Conservation (phyloP, 2,797 vertebrate species). For the Sus cebifrons region DNA sequence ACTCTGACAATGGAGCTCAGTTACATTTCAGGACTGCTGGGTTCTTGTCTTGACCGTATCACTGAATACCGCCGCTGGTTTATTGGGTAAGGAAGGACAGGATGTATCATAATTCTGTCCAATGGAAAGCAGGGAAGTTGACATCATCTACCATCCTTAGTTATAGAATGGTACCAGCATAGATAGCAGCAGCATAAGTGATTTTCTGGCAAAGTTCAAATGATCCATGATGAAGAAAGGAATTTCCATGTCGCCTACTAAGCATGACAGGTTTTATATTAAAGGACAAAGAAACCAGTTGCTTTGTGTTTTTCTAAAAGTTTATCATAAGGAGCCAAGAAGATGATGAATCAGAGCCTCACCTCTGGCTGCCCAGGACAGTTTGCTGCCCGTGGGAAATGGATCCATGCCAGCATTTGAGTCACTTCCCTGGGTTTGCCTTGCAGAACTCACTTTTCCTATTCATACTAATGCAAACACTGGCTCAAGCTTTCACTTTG, state of each 20-base stretch:
- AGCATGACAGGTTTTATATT: not conserved
- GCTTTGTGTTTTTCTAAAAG: not conserved
- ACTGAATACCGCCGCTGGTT: not conserved
- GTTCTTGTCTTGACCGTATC: not conserved
- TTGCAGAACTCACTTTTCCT: not conserved
- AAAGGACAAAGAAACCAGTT: not conserved
- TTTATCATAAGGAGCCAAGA: not conserved
- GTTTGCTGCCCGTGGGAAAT: not conserved
- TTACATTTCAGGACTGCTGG: not conserved
- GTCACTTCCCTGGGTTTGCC: not conserved
- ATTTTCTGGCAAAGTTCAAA: not conserved
- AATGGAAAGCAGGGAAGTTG: not conserved
- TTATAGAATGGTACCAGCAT: not conserved
- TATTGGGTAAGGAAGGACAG: not conserved
- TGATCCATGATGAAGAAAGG: not conserved
- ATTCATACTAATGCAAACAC: not conserved
- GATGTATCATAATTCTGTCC: not conserved
- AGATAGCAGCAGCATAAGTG: not conserved
- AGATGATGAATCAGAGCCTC: not conserved
- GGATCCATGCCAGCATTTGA: not conserved
- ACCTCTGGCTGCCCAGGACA: not conserved
- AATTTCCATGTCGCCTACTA: not conserved
- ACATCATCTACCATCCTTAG: not conserved
- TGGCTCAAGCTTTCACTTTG: not conserved
- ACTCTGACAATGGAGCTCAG: not conserved